Conservation (phyloP, 1,140 invertebrate species). For the Myzus persicae region DNA sequence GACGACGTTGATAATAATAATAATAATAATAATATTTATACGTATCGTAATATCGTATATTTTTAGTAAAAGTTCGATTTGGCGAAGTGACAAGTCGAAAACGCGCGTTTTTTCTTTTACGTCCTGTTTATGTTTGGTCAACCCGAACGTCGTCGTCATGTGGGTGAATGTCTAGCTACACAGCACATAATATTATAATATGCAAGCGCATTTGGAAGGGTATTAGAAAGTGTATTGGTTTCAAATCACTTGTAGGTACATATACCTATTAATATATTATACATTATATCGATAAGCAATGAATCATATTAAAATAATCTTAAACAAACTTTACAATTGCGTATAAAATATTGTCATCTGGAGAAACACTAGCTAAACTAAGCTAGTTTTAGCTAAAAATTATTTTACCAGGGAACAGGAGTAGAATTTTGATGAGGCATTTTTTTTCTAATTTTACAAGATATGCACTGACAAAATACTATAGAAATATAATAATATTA, state of each 20-base stretch:
- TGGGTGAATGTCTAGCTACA: constrained; percentile 13
- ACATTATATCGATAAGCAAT: background rate
- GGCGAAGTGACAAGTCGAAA: background rate
- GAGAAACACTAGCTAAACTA: background rate
- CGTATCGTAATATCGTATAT: background rate
- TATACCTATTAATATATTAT: background rate
- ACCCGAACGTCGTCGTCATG: background rate
- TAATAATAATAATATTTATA: constrained; percentile 3
- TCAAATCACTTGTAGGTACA: constrained; percentile 4
- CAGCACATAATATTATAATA: background rate
- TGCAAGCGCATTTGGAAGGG: background rate
- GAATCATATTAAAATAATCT: background rate
- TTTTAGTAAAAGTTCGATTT: background rate
- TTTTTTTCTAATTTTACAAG: too few relatives aligned
- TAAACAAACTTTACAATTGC: background rate
- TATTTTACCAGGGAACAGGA: too few relatives aligned
- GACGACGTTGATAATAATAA: background rate
- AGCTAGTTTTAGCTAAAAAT: too few relatives aligned
- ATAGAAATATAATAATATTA: too few relatives aligned
- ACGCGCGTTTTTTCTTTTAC: background rate
- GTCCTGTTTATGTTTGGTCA: background rate
- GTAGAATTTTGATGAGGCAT: too few relatives aligned
- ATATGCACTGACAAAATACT: too few relatives aligned
- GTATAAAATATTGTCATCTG: background rate
- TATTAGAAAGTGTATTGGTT: constrained; percentile 34